phyloP scores from a whole-genome alignment of 2,113 vertebrate species.

The Platysteira castanea region DNA sequence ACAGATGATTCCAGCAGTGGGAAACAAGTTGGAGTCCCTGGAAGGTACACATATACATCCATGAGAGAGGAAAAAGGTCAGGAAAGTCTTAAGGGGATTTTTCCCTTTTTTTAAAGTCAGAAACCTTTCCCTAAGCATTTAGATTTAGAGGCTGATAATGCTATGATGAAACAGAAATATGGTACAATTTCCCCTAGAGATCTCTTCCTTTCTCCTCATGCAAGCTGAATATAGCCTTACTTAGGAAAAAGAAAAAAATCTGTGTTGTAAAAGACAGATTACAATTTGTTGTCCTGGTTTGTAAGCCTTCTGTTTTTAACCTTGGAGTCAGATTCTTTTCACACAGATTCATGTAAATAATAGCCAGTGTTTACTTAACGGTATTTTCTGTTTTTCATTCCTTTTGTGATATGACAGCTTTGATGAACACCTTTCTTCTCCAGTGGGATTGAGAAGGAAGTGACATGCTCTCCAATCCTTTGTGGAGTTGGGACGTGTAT shows the following conservation, averaged over 20 bases:
- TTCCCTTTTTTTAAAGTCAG: background rate
- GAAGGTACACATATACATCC: background rate
- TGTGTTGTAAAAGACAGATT: background rate
- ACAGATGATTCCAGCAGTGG: rapidly evolving
- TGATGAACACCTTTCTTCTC: no score
- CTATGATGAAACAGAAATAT: background rate
- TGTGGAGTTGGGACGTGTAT: no score
- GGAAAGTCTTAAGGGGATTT: background rate
- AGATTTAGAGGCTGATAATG: background rate
- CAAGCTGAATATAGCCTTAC: background rate
- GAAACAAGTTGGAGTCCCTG: background rate
- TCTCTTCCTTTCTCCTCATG: background rate
- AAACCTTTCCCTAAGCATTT: background rate
- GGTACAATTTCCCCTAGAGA: background rate
- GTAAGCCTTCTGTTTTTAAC: no score
- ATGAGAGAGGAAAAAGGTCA: background rate
- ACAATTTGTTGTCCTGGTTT: no score
- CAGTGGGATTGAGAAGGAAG: no score
- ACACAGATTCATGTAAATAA: no score
- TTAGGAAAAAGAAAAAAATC: background rate
- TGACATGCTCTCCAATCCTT: no score
- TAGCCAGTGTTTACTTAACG: no score
- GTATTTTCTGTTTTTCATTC: no score
- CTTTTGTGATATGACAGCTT: no score
- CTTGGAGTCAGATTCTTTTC: no score